A percentile compares a stretch with the other conserved stretches of the same genome.
phyloP scores from a whole-genome alignment of 2,888 invertebrate genomes.

The Melanargia galathea region DNA sequence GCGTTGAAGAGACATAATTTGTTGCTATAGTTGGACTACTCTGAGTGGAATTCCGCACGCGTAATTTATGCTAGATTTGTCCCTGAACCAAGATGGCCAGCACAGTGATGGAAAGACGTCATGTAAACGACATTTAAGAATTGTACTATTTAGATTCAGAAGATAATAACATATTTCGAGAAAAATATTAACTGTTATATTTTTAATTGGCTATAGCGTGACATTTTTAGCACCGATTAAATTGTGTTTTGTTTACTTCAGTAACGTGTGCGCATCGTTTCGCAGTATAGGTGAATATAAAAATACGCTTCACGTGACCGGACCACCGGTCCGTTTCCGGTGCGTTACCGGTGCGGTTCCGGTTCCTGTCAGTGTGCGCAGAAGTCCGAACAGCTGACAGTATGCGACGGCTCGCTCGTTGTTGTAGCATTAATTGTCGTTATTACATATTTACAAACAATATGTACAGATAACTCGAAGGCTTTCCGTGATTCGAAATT shows the following conservation, averaged over 20 bases:
- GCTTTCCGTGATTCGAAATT: slow-evolving; percentile 61
- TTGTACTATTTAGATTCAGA: not conserved
- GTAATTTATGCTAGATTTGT: no score
- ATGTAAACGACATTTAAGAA: not conserved
- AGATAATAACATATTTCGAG: not conserved
- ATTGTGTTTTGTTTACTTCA: not conserved
- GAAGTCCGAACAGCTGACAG: slow-evolving; percentile 73
- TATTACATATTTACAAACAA: slow-evolving; percentile 77
- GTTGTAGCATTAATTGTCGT: slow-evolving; percentile 71
- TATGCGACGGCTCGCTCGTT: slow-evolving; percentile 71
- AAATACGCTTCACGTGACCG: slow-evolving; percentile 37
- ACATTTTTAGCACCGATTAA: not conserved
- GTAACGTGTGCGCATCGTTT: slow-evolving; percentile 22
- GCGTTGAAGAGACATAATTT: no score
- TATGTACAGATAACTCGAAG: slow-evolving; percentile 70
- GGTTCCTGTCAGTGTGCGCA: slow-evolving; percentile 63
- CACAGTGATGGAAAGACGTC: not conserved
- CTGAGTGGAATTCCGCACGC: no score
- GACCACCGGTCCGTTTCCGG: slow-evolving; percentile 9
- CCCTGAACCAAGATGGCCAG: not conserved
- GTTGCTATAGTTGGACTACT: no score
- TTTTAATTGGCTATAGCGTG: not conserved
- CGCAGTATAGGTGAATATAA: not conserved
- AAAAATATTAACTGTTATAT: slow-evolving; percentile 1
- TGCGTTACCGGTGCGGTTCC: slow-evolving; percentile 31